phyloP scores from a whole-genome alignment of 1,140 invertebrate genomes.

The Philotrypesis tridentata region DNA sequence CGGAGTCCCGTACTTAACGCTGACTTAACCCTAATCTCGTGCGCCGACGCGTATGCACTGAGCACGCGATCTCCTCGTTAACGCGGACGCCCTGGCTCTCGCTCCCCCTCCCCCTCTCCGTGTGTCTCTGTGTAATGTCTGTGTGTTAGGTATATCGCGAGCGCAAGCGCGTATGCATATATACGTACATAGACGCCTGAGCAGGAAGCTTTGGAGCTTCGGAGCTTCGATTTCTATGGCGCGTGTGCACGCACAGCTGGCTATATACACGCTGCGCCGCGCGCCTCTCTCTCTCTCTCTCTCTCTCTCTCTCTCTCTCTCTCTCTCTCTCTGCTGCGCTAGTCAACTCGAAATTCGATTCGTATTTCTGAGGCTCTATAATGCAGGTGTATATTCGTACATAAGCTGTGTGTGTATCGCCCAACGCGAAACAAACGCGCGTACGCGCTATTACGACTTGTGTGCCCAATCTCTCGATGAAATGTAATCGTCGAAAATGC shows the following conservation, averaged over 20 bases:
- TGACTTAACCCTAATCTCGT: constrained; percentile 34
- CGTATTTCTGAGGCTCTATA: background rate
- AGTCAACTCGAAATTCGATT: background rate
- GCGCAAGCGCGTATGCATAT: too few species aligned
- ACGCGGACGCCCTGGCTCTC: background rate
- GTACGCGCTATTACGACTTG: too few species aligned
- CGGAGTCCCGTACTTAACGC: constrained; percentile 28
- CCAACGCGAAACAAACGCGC: too few species aligned
- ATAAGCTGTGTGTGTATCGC: background rate
- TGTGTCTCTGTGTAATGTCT: background rate
- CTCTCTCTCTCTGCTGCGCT: too few species aligned
- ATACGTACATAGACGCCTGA: background rate
- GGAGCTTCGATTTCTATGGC: background rate
- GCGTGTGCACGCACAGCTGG: background rate
- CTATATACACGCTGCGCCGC: background rate
- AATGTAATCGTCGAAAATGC: too few species aligned
- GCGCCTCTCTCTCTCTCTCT: too few species aligned
- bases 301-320: too few species aligned
- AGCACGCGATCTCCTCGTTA: constrained; percentile 42
- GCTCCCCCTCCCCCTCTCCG: too few species aligned
- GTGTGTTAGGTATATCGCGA: too few species aligned
- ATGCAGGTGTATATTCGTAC: background rate
- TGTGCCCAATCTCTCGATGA: too few species aligned
- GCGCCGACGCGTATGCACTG: background rate
- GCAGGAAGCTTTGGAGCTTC: background rate